These are phyloP conservation scores for Proisotoma minuta DNA, from an alignment of 2,888 invertebrate species.

Conservation along the genomic window DNA sequence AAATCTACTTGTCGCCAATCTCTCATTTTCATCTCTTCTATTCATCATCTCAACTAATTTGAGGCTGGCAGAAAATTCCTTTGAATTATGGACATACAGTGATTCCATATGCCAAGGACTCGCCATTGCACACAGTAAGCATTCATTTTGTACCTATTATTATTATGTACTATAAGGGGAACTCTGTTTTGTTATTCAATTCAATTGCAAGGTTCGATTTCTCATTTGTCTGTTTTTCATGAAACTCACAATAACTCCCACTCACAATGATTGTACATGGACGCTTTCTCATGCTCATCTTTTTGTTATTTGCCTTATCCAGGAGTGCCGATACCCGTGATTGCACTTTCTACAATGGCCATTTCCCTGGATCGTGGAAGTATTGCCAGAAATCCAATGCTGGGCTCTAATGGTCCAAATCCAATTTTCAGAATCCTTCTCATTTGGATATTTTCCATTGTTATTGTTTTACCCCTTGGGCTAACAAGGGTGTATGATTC, in stretches of 20 bases:
- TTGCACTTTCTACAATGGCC: constrained; percentile 35
- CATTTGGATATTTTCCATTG: constrained; percentile 33
- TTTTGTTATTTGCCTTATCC: not conserved
- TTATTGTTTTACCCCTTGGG: constrained; percentile 30
- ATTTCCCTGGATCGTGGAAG: constrained; percentile 37
- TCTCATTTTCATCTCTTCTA: constrained; percentile 31
- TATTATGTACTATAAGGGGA: not conserved
- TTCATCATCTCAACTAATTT: constrained; percentile 36
- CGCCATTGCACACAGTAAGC: constrained; percentile 34
- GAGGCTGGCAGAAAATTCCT: constrained; percentile 24
- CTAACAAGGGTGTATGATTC: constrained; percentile 27
- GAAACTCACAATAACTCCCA: too few relatives aligned
- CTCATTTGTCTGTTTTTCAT: too few relatives aligned
- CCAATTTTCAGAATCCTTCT: constrained; percentile 30
- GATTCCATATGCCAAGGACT: constrained; percentile 23
- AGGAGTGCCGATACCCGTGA: constrained; percentile 26
- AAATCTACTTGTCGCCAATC: constrained; percentile 39
- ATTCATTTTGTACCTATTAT: not conserved
- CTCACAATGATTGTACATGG: too few relatives aligned
- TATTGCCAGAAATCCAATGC: constrained; percentile 34
- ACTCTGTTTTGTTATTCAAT: not conserved
- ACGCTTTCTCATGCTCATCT: not conserved
- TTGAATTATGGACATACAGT: constrained; percentile 25
- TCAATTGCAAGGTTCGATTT: not conserved
- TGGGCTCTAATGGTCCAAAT: constrained; percentile 3